Base-by-base conservation (phyloP, 1,140 invertebrate genomes). In the Nomia melanderi region DNA sequence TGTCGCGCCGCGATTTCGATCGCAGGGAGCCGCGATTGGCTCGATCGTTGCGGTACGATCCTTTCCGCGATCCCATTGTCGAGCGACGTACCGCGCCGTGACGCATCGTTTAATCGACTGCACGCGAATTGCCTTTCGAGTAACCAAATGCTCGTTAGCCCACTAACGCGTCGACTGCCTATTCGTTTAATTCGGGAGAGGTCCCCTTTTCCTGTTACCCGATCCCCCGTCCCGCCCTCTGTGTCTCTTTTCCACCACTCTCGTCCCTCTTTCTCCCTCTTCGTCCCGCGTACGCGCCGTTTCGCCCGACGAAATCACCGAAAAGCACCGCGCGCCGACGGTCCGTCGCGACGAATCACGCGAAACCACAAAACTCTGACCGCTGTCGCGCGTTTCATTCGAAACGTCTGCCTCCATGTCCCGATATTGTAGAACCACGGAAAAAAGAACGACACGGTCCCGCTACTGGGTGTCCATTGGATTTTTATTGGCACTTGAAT, bases 101-200 rank as follows among this genome's bases (percentile, higher is more conserved):
- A 74, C 67, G 72, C 81, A 83, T 76, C 83, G 72, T 84, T 84
- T 84, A 79, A 84, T 84, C 82, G 81, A 54, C 79, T 71, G 71
- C 67, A 41, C 54, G 77, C 79, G 67, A 83, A 84, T 83, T 84
- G 81, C 82, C 77, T 79, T 84, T 64, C 62, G 76, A 84, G 67
- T 67, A 76, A 83, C 71, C 72, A 56, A 76, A 66, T 59, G 81
- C 77, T 83, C 78, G 82, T 73, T 84, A 79, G 82, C 62, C 44
- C 67, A 39, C 41, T 79, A 81, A 77, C 74, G 77, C 81, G 64
- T 64, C 77, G 41, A 67, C 64, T 44, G 11, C 44, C 67, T 56
- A 65, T 47, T 71, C 77, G 67, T 36, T 77, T 81, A 78, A 82
- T 74, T 83, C 80, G 69, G 73, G 73, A 81, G 74, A 50, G n/a